A percentile compares a stretch with the other conserved stretches of the same genome.
These are phyloP conservation scores for Lissocephala sabroskyi DNA, from an alignment of 2,888 invertebrate species.

Conservation along the genomic window DNA sequence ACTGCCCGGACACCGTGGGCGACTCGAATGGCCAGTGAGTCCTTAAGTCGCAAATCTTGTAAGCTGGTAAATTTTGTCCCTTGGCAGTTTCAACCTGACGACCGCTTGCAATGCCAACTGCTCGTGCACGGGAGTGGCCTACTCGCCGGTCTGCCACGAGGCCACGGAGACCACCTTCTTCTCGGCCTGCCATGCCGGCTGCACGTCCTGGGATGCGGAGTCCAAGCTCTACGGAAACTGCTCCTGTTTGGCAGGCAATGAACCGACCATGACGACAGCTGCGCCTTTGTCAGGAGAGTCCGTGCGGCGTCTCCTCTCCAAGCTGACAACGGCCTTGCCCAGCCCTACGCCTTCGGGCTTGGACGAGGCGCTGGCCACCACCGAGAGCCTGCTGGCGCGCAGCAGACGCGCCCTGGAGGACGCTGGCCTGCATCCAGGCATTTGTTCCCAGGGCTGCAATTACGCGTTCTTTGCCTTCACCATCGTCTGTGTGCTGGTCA, in stretches of 20 bases:
- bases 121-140: constrained; percentile 76
- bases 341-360: too few species aligned
- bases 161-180: constrained; percentile 76
- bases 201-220: constrained; percentile 70
- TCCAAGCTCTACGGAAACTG: constrained; percentile 36
- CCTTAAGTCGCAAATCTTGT: too few species aligned
- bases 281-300: not conserved
- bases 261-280: not conserved
- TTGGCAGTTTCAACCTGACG: constrained; percentile 74
- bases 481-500: constrained; percentile 74
- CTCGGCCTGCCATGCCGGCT: constrained; percentile 84
- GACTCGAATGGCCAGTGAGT: constrained; percentile 47
- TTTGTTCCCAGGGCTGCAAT: constrained; percentile 74
- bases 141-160: constrained; percentile 78
- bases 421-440: constrained; percentile 68
- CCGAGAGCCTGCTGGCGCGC: constrained; percentile 20
- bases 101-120: constrained; percentile 76
- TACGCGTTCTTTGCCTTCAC: constrained; percentile 74
- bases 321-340: not conserved
- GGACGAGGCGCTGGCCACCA: not conserved
- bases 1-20: constrained; percentile 72
- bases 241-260: constrained; percentile 22
- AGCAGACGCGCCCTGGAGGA: constrained; percentile 21
- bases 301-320: constrained; percentile 16
- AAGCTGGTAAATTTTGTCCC: constrained; percentile 13